phyloP scores from a whole-genome alignment of 2,113 vertebrate genomes.

The Notarius quadriscutis region DNA sequence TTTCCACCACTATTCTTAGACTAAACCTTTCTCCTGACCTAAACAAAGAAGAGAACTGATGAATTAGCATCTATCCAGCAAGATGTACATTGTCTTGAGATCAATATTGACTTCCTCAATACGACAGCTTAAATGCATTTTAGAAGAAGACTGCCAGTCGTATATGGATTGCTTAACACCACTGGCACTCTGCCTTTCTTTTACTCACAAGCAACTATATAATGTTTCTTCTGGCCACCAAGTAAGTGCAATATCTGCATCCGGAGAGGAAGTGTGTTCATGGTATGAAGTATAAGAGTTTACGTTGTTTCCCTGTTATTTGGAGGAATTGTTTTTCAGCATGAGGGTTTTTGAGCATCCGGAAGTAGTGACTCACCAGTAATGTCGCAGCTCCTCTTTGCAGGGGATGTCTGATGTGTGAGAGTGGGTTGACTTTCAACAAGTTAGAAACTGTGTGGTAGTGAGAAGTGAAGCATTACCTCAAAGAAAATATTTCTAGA shows the following conservation, averaged over 20 bases:
- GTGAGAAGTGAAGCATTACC: constrained; percentile 34
- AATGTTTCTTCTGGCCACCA: background rate
- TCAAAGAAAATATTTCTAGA: constrained; percentile 40
- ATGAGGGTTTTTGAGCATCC: constrained; percentile 18
- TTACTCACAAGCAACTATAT: constrained; percentile 14
- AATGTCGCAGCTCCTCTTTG: constrained; percentile 42
- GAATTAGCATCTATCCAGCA: constrained; percentile 52
- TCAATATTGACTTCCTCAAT: constrained; percentile 50
- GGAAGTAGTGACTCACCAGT: constrained; percentile 50
- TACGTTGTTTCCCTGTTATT: constrained; percentile 34
- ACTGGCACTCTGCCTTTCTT: constrained; percentile 19
- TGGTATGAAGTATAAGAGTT: constrained; percentile 15
- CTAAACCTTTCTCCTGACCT: constrained; percentile 35
- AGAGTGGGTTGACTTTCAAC: constrained; percentile 46
- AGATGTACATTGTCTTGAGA: constrained; percentile 43
- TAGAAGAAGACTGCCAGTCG: constrained; percentile 25
- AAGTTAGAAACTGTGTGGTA: constrained; percentile 43
- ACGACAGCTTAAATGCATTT: constrained; percentile 42
- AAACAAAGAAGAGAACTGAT: constrained; percentile 29
- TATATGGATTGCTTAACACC: constrained; percentile 35
- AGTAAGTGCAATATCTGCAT: constrained; percentile 15
- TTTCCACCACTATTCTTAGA: constrained; percentile 50
- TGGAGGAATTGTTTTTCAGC: constrained; percentile 38
- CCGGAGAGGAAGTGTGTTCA: background rate
- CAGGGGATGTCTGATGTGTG: constrained; percentile 48